phyloP scores from a whole-genome alignment of 2,113 vertebrate species.

The Sylvietta virens region DNA sequence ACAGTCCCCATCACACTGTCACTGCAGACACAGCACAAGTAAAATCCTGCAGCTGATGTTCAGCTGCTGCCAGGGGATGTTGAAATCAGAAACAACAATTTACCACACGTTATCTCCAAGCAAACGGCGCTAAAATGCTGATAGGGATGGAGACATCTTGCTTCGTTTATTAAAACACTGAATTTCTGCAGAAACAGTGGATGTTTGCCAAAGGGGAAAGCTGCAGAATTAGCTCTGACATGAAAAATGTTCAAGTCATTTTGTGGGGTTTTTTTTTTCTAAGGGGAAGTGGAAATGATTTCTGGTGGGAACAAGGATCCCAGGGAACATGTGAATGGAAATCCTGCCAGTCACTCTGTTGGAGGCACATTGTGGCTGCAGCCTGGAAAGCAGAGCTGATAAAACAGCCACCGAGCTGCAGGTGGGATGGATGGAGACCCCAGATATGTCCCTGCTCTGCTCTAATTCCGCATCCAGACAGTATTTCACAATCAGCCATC shows the following conservation, averaged over 20 bases:
- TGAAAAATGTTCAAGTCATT: not conserved
- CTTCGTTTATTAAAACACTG: not conserved
- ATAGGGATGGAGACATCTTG: not conserved
- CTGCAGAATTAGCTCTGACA: not conserved
- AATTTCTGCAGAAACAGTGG: not conserved
- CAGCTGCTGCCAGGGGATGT: not conserved
- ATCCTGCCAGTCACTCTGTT: not conserved
- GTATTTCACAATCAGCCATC: fast-evolving
- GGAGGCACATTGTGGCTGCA: not conserved
- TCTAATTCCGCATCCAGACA: not conserved
- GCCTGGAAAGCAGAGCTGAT: not conserved
- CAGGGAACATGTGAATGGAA: not conserved
- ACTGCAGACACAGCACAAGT: not conserved
- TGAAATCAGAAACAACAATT: not conserved
- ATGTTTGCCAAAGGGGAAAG: not conserved
- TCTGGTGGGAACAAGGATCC: not conserved
- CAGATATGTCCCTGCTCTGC: fast-evolving
- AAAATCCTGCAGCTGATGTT: not conserved
- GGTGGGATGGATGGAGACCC: not conserved
- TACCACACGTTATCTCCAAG: not conserved
- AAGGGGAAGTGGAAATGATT: not conserved
- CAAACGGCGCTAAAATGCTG: not conserved
- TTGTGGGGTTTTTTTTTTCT: not conserved
- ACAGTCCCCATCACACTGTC: fast-evolving
- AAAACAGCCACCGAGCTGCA: fast-evolving